Conservation (phyloP, 2,797 vertebrate genomes). For the Phataginus tetradactyla region DNA sequence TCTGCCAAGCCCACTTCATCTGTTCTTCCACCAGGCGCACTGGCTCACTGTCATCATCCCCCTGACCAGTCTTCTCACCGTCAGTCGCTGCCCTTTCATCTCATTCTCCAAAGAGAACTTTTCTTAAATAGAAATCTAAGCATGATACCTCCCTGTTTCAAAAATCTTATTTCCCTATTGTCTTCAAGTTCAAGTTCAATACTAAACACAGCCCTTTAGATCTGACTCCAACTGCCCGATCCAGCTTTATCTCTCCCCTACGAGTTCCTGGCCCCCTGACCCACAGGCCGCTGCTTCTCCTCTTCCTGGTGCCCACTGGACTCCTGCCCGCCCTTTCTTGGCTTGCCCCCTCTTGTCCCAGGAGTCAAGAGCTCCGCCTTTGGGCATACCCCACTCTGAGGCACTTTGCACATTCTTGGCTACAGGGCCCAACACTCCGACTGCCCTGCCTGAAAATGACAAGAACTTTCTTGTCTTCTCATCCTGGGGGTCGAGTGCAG, state of each 20-base stretch:
- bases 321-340: not conserved
- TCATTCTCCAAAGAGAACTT: not conserved
- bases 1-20: not conserved
- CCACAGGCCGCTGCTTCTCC: not conserved
- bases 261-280: not conserved
- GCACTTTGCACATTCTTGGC: not conserved
- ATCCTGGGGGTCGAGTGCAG: not conserved
- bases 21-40: not conserved
- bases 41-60: not conserved
- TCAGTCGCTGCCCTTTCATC: not conserved
- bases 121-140: not conserved
- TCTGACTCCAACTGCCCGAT: not conserved
- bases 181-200: conserved; percentile 1
- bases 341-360: not conserved
- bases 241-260: not conserved
- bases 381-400: not conserved
- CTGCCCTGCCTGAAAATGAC: not conserved
- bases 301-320: not conserved
- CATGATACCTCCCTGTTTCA: not conserved
- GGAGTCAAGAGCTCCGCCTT: not conserved
- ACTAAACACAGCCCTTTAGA: not conserved
- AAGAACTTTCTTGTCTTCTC: not conserved
- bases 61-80: not conserved
- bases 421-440: not conserved
- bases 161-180: not conserved